Evolutionary conservation across 2,113 vertebrate genomes (phyloP).

Genomic region (Pelobates fuscus): DNA sequence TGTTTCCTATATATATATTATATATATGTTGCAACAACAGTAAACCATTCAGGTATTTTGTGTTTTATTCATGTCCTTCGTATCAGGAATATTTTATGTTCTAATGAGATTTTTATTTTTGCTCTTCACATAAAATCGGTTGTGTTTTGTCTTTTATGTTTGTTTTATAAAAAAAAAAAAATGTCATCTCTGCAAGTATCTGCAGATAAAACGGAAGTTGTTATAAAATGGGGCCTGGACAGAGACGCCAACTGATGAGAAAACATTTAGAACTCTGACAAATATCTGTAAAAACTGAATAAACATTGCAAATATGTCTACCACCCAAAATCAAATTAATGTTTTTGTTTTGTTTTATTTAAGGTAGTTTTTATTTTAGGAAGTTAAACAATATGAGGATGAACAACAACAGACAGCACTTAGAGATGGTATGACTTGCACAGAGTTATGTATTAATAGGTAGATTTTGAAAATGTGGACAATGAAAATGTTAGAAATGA

Average conservation of each 20-base stretch:
- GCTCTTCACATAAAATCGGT: constrained; percentile 24
- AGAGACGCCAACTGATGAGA: constrained; percentile 60
- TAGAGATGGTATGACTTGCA: no score
- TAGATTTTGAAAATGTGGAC: no score
- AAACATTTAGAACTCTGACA: constrained; percentile 61
- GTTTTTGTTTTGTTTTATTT: no score
- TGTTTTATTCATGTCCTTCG: constrained; percentile 29
- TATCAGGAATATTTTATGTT: constrained; percentile 45
- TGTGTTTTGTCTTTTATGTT: constrained; percentile 58
- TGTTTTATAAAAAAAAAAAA: constrained; percentile 57
- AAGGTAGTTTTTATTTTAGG: no score
- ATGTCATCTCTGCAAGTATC: constrained; percentile 53
- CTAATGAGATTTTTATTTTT: constrained; percentile 57
- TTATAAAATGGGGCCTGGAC: constrained; percentile 62
- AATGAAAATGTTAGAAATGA: no score
- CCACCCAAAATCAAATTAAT: no score
- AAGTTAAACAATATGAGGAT: no score
- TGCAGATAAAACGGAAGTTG: constrained; percentile 63
- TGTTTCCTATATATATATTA: no score
- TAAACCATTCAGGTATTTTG: constrained; percentile 57
- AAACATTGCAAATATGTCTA: no score
- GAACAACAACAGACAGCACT: no score
- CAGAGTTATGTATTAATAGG: no score
- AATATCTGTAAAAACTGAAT: constrained; percentile 24
- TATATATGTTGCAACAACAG: constrained; percentile 55